Evolutionary conservation across 2,888 invertebrate species (phyloP).

Genomic region (Agriotes lineatus): DNA sequence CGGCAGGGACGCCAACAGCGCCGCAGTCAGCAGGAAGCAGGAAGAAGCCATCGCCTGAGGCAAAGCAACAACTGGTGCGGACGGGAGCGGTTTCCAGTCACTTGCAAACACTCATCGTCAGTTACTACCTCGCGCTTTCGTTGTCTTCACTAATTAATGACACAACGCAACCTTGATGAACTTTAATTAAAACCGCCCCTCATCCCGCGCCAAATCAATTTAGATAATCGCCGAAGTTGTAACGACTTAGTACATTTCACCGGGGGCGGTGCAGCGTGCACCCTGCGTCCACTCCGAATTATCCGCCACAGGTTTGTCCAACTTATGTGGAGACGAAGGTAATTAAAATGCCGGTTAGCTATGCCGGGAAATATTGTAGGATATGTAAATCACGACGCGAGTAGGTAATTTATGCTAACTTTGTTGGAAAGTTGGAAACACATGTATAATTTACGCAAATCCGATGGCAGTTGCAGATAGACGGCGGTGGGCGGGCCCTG

Average conservation of each 20-base stretch:
- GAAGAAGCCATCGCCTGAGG: conserved; percentile 40
- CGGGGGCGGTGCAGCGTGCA: background rate
- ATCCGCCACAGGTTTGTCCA: too few species aligned
- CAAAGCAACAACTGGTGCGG: conserved; percentile 42
- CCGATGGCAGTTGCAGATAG: conserved; percentile 43
- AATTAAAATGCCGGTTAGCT: conserved; percentile 50
- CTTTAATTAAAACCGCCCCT: conserved; percentile 44
- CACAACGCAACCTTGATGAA: conserved; percentile 45
- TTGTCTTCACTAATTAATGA: conserved; percentile 45
- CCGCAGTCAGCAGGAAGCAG: conserved; percentile 42
- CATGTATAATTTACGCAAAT: conserved; percentile 53
- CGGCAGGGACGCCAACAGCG: conserved; percentile 35
- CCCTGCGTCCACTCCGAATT: too few species aligned
- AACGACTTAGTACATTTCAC: conserved; percentile 46
- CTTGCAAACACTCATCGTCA: conserved; percentile 45
- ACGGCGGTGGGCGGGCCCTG: conserved; percentile 54
- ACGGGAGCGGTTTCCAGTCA: conserved; percentile 42
- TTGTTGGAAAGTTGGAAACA: conserved; percentile 51
- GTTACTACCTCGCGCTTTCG: conserved; percentile 39
- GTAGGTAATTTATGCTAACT: conserved; percentile 51
- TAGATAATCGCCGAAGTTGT: conserved; percentile 50
- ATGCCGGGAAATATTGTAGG: conserved; percentile 51
- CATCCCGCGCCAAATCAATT: conserved; percentile 45
- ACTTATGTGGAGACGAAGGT: conserved; percentile 24
- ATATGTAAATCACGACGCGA: conserved; percentile 52